Percentiles rank a stretch among this genome's conserved stretches.
phyloP scores from a whole-genome alignment of 2,797 vertebrate species.

The Sebastes trivittatus region DNA sequence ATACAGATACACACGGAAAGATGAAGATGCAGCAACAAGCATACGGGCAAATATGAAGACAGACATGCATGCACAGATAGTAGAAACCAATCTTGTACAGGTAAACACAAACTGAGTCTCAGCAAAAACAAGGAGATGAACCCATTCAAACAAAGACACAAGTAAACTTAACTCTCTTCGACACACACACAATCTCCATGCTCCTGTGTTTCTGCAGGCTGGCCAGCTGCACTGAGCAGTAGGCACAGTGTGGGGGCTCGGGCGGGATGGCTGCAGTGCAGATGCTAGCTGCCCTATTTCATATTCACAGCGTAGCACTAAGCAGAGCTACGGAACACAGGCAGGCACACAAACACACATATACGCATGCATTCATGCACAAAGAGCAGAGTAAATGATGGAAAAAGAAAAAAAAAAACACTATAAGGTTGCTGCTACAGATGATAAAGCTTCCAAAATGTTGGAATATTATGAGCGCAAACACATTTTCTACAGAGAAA shows the following conservation, averaged over 20 bases:
- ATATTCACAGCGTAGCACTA: constrained; percentile 77
- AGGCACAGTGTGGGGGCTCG: constrained; percentile 41
- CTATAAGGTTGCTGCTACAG: background rate
- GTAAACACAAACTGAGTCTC: constrained; percentile 14
- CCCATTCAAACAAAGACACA: constrained; percentile 15
- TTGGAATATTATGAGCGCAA: background rate
- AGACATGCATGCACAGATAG: background rate
- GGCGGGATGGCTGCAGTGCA: constrained; percentile 79
- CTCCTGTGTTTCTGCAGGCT: constrained; percentile 29
- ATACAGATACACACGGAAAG: background rate
- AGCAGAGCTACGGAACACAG: constrained; percentile 51
- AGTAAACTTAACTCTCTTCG: background rate
- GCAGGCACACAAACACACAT: constrained; percentile 29
- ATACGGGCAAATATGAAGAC: background rate
- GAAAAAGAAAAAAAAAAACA: background rate
- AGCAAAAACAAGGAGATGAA: constrained; percentile 19
- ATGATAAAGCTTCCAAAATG: background rate
- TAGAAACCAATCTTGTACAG: background rate
- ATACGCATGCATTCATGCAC: constrained; percentile 12
- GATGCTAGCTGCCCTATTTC: constrained; percentile 78
- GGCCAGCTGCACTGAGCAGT: constrained; percentile 48
- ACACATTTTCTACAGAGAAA: background rate
- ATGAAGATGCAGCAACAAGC: background rate
- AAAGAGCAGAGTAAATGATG: constrained; percentile 21
- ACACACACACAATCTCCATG: background rate